A percentile compares a stretch with the other conserved stretches of the same genome.
phyloP scores from a whole-genome alignment of 1,140 invertebrate genomes.

The Lasaia peninsularis region DNA sequence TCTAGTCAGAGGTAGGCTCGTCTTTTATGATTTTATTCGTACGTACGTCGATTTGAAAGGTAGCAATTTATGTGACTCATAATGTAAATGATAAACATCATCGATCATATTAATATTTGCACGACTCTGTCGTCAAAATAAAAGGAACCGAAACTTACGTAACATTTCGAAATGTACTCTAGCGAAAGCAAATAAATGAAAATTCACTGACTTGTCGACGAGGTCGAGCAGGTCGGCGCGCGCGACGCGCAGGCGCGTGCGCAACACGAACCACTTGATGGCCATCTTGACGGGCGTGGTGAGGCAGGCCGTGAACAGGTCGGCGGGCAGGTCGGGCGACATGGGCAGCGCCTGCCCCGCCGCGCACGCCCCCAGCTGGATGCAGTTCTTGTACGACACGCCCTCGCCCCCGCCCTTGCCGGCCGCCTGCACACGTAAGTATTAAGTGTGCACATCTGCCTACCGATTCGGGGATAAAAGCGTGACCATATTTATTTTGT shows the following conservation, averaged over 20 bases:
- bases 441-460: too few relatives aligned
- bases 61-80: too few relatives aligned
- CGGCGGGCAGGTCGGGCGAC: slow-evolving; percentile 98
- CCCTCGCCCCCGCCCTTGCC: slow-evolving; percentile 23
- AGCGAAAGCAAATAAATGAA: not conserved
- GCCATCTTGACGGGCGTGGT: slow-evolving; percentile 99
- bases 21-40: too few relatives aligned
- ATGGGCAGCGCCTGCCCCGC: slow-evolving; percentile 95
- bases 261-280: slow-evolving; percentile 95
- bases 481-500: too few relatives aligned
- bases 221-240: slow-evolving; percentile 91
- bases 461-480: too few relatives aligned
- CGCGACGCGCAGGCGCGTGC: slow-evolving; percentile 89
- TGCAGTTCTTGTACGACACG: slow-evolving; percentile 91
- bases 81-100: too few relatives aligned
- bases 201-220: slow-evolving; percentile 89
- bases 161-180: too few relatives aligned
- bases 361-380: slow-evolving; percentile 96
- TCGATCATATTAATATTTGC: too few relatives aligned
- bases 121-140: too few relatives aligned
- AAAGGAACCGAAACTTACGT: too few relatives aligned
- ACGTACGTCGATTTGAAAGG: too few relatives aligned
- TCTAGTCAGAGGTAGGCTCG: too few relatives aligned
- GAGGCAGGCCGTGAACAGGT: slow-evolving; percentile 98
- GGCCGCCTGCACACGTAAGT: slow-evolving; percentile 26